Base-by-base conservation (phyloP, 2,797 vertebrate genomes). In the Zalophus californianus region DNA sequence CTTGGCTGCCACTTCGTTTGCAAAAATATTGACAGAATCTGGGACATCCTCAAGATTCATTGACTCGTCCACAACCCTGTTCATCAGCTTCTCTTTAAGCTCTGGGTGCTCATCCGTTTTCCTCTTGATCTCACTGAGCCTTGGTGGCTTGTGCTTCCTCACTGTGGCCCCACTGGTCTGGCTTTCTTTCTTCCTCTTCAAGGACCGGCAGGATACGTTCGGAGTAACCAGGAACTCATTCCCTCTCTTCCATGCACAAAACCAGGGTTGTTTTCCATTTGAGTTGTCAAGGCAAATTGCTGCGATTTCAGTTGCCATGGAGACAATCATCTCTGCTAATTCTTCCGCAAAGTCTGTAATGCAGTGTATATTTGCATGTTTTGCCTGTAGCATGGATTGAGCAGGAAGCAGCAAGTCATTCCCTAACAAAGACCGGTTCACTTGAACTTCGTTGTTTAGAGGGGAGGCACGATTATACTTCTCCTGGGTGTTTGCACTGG, bases 271-370 rank as follows among this genome's bases (percentile, higher is more conserved):
- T 97, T 99, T 99, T 93, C 99, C 99, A 68, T 98, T 99, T 7
- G 99, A 99, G 98, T 99, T 99, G 98, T 99, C 99, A 83, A 99
- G 99, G 97, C 99, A 99, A 98, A 99, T 99, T 29, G 99, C 99
- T 95, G 99, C 99, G 93, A 99, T 99, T 98, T 99, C 99, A 25
- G 99, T 99, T 97, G 99, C 99, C 99, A 99, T 99, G 92, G 99
- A 99, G 95, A 99, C 99, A 68, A 99, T 99, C 0, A 99, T 99
- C 86, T 99, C 99, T 44, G 99, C 99, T 98, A 99, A 98, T 98
- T 99, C 99, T 97, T 99, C 99, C 2, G 99, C 99, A 93, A 99
- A 99, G 97, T 99, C 99, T 72, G 99, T 98, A 93, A 99, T 98
- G 73, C 99, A 99, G 72, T 99, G 99, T 97, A 98, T 98, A 56